phyloP scores from a whole-genome alignment of 2,888 invertebrate species.

The Drosophila dives region DNA sequence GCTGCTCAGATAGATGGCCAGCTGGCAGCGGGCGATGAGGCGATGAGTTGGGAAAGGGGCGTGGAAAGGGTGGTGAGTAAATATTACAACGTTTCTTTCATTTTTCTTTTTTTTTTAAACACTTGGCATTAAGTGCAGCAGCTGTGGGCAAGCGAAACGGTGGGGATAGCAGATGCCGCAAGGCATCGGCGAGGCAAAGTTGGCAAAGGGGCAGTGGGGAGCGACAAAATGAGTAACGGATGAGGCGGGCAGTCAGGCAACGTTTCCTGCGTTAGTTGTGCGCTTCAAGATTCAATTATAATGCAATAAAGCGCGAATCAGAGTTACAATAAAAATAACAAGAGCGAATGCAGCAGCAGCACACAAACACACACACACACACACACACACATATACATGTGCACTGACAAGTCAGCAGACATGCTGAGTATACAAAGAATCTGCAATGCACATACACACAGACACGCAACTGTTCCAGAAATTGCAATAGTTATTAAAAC shows the following conservation, averaged over 20 bases:
- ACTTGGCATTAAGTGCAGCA: constrained; percentile 79
- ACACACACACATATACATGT: not conserved
- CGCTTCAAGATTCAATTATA: constrained; percentile 83
- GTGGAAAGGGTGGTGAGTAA: constrained; percentile 56
- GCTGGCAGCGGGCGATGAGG: not conserved
- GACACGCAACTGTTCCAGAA: constrained; percentile 40
- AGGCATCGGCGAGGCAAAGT: constrained; percentile 31
- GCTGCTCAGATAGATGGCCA: constrained; percentile 23
- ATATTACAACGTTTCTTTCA: constrained; percentile 63
- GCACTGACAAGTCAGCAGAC: constrained; percentile 40
- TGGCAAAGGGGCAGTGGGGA: not conserved
- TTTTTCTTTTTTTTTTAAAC: constrained; percentile 60
- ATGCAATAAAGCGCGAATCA: constrained; percentile 83
- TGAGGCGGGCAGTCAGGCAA: constrained; percentile 68
- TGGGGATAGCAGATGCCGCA: constrained; percentile 52
- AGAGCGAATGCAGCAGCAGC: constrained; percentile 45
- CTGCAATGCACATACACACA: constrained; percentile 33
- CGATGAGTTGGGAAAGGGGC: not conserved
- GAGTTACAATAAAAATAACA: constrained; percentile 77
- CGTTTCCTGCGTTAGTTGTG: constrained; percentile 80
- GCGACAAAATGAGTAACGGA: constrained; percentile 26
- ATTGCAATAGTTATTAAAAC: not conserved
- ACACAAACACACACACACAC: constrained; percentile 19
- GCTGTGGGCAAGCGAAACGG: constrained; percentile 47
- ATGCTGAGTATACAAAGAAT: constrained; percentile 49